Evolutionary conservation across 1,140 invertebrate genomes (phyloP).

Genomic region (Drosophila truncata): DNA sequence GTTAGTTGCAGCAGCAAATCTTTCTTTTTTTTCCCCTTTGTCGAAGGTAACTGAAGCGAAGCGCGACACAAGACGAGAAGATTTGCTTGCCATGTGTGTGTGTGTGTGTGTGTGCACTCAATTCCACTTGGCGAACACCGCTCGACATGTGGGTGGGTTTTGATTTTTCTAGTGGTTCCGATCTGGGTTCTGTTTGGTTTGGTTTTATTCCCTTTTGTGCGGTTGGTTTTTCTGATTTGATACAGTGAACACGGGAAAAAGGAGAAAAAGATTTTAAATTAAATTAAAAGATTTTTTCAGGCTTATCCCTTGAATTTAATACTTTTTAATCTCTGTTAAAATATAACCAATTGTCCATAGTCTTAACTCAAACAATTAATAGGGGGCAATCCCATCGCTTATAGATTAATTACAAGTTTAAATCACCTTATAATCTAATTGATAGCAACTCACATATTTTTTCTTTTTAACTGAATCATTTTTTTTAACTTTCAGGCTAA

Average conservation of each 20-base stretch:
- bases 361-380: not conserved
- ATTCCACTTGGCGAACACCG: slow-evolving; percentile 45
- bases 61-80: slow-evolving; percentile 56
- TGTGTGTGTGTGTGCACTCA: slow-evolving; percentile 35
- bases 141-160: slow-evolving; percentile 40
- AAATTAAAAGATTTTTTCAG: no score
- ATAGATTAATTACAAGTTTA: not conserved
- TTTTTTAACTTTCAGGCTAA: slow-evolving; percentile 1
- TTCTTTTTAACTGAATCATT: slow-evolving; percentile 6
- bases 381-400: not conserved
- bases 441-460: slow-evolving; percentile 4
- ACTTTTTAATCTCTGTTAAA: not conserved
- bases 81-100: slow-evolving; percentile 20
- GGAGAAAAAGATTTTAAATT: not conserved
- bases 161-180: slow-evolving; percentile 53
- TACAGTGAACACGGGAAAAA: slow-evolving; percentile 20
- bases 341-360: not conserved
- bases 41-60: slow-evolving; percentile 79
- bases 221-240: slow-evolving; percentile 31
- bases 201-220: slow-evolving; percentile 25
- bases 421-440: not conserved
- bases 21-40: slow-evolving; percentile 66
- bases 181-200: slow-evolving; percentile 33
- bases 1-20: slow-evolving; percentile 12
- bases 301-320: no score